Evolutionary conservation across 2,797 vertebrate species (phyloP), one percentile per base, ranked within the genome.

Genomic region (Florisuga fusca): DNA sequence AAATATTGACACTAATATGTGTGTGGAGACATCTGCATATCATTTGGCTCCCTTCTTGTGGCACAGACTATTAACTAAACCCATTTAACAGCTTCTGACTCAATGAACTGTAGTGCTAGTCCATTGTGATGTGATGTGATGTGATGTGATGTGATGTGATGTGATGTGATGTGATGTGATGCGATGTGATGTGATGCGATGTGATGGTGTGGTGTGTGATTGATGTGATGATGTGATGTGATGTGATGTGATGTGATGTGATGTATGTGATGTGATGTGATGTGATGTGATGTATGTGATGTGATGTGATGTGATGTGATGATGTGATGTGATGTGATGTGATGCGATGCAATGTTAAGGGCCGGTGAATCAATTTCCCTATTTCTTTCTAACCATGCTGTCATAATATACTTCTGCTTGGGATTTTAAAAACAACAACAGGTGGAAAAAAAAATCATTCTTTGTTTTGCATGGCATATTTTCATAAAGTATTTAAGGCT

Each of bases 351-450:
- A 41, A 57, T 54, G 29, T 7, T 54, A 74, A 77, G 22, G 46
- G 5, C 21, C 57, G 16, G 54, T 15, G 5, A 55, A 87, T 45
- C 0, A 0, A 59, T 81, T 87, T 55, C 20, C 4, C 1, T 33
- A 25, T 57, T 25, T 85, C 22, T 75, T 84, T 58, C 75, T 84
- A 82, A 41, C 8, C 15, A 66, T 2, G 0, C 7, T 57, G n/a
- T n/a, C 38, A 68, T 18, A 45, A 57, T 16, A 45, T 27, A 27
- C 4, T 67, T 67, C n/a, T 33, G n/a, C 23, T 57, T 80, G 15
- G 29, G 12, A 69, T 41, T 38, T 69, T 73, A 41, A 84, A 59
- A 67, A 12, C 26, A 61, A 57, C 41, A 45, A 46, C 17, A 87
- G 13, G 38, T 12, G 38, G 13, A 36, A 9, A 67, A 58, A 10